Evolutionary conservation across 2,113 vertebrate species (phyloP).

Genomic region (Pedetes capensis): DNA sequence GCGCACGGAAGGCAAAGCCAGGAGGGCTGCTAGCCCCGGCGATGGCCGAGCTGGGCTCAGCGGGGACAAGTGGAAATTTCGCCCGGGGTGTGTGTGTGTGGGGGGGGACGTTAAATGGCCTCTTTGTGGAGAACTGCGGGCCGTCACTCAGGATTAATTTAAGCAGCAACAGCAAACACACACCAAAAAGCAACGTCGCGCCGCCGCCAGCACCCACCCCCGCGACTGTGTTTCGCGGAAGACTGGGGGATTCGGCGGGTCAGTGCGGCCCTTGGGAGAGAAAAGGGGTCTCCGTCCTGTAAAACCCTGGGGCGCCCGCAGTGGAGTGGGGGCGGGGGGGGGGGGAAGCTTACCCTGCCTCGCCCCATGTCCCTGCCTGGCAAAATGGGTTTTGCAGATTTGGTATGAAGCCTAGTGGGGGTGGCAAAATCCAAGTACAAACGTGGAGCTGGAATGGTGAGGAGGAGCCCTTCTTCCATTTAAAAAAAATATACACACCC

Average conservation of each 20-base stretch:
- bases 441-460: background rate
- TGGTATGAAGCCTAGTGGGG: conserved; percentile 6
- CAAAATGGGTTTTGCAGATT: conserved; percentile 40
- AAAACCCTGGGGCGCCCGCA: background rate
- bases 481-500: background rate
- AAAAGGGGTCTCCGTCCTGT: background rate
- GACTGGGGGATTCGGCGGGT: background rate
- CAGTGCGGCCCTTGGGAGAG: background rate
- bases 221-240: conserved; percentile 29
- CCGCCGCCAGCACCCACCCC: conserved; percentile 61
- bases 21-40: background rate
- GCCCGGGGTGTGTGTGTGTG: background rate
- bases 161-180: conserved; percentile 68
- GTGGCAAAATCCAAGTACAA: conserved; percentile 43
- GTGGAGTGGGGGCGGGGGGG: background rate
- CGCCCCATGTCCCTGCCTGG: background rate
- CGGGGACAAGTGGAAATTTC: conserved; percentile 34
- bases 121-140: conserved; percentile 67
- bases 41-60: background rate
- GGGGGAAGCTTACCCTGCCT: background rate
- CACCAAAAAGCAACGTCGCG: conserved; percentile 53
- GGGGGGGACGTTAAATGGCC: conserved; percentile 51
- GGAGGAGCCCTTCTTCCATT: background rate
- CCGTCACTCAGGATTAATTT: conserved; percentile 74
- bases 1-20: background rate